phyloP scores from a whole-genome alignment of 2,888 invertebrate species.

The Polydrusus tereticollis region DNA sequence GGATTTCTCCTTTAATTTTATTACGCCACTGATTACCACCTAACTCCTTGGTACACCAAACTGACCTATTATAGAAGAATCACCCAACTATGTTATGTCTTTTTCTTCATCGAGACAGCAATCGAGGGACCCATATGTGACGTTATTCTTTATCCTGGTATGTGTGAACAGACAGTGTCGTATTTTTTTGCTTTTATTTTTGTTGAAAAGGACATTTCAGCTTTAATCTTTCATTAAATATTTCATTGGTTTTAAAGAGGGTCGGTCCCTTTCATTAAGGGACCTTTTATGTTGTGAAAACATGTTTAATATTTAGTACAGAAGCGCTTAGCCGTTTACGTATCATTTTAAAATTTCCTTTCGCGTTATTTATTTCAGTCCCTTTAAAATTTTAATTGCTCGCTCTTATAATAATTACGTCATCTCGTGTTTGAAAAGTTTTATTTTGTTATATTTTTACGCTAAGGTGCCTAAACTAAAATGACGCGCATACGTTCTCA shows the following conservation, averaged over 20 bases:
- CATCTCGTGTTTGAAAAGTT: neutral
- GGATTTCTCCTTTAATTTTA: too few relatives aligned
- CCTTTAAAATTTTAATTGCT: constrained; percentile 21
- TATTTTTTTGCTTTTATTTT: constrained; percentile 29
- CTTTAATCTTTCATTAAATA: constrained; percentile 53
- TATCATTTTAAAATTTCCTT: constrained; percentile 18
- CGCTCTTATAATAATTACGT: neutral
- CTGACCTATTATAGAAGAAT: neutral
- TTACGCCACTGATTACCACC: too few relatives aligned
- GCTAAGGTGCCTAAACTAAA: too few relatives aligned
- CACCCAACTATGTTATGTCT: neutral
- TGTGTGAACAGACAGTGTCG: constrained; percentile 25
- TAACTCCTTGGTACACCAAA: neutral
- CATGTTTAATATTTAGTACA: constrained; percentile 32
- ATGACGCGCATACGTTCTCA: too few relatives aligned
- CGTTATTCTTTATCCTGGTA: constrained; percentile 22
- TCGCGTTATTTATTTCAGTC: constrained; percentile 4
- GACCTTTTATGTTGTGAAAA: constrained; percentile 43
- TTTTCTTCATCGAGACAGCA: neutral
- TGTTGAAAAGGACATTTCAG: constrained; percentile 47
- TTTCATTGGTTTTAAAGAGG: constrained; percentile 48
- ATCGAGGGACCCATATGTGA: constrained; percentile 10
- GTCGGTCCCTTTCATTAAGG: constrained; percentile 50
- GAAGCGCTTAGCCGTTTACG: constrained; percentile 25
- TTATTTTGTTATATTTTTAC: neutral